Conservation (phyloP, 2,113 vertebrate genomes). For the Cebidichthys violaceus region DNA sequence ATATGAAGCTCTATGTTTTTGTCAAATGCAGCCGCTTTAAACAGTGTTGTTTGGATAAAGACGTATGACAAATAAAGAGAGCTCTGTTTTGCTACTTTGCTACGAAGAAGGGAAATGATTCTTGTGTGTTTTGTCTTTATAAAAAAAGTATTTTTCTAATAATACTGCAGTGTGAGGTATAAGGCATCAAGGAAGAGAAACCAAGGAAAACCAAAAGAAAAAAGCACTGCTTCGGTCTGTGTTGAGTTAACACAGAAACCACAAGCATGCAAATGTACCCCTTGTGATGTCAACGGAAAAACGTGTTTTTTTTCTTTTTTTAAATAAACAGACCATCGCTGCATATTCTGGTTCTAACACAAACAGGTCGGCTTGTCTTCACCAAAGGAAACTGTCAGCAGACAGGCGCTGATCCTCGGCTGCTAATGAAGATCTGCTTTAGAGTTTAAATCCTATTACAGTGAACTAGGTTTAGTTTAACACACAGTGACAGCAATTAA, state of each 20-base stretch:
- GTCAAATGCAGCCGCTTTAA: constrained; percentile 55
- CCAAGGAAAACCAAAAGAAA: background rate
- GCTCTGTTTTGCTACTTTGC: constrained; percentile 50
- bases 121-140: constrained; percentile 27
- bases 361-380: background rate
- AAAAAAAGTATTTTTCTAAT: background rate
- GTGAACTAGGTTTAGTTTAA: constrained; percentile 8
- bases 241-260: constrained; percentile 4
- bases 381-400: background rate
- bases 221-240: background rate
- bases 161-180: background rate
- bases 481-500: background rate
- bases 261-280: constrained; percentile 15
- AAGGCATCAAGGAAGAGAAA: constrained; percentile 8
- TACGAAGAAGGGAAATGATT: constrained; percentile 16
- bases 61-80: constrained; percentile 46
- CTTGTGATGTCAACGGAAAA: background rate
- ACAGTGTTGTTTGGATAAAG: constrained; percentile 45
- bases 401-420: constrained; percentile 4
- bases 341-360: background rate
- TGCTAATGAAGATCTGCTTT: constrained; percentile 7
- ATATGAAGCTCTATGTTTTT: constrained; percentile 73
- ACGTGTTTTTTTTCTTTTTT: too few relatives aligned
- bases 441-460: constrained; percentile 48
- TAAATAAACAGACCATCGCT: background rate